phyloP scores from a whole-genome alignment of 2,797 vertebrate species.

The Eptatretus atami region DNA sequence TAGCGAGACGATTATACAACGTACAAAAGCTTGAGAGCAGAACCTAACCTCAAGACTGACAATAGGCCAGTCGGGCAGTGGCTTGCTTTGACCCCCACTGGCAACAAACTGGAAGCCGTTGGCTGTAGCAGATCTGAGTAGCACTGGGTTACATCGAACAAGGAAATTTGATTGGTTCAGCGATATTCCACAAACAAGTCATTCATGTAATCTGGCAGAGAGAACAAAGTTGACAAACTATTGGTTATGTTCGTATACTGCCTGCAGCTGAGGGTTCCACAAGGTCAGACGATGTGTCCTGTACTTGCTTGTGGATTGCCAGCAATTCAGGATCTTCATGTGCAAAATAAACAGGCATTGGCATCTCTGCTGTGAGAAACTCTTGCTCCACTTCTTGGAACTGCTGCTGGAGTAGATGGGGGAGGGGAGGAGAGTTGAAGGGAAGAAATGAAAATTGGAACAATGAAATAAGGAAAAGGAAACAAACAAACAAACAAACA shows the following conservation, averaged over 20 bases:
- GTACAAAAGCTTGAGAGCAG: too few relatives aligned
- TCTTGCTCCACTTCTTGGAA: slow-evolving; percentile 96
- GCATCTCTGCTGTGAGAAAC: slow-evolving; percentile 76
- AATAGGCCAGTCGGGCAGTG: slow-evolving; percentile 74
- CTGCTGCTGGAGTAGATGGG: slow-evolving; percentile 22
- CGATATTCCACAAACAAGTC: background rate
- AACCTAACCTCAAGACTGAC: slow-evolving; percentile 55
- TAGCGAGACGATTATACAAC: too few relatives aligned
- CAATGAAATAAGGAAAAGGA: slow-evolving; percentile 1
- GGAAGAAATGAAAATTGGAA: background rate
- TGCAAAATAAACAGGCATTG: slow-evolving; percentile 78
- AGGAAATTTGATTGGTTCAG: background rate
- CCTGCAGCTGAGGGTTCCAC: slow-evolving; percentile 61
- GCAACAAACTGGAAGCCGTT: slow-evolving; percentile 98
- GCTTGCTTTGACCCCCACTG: slow-evolving; percentile 81
- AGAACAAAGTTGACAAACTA: background rate
- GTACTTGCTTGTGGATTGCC: slow-evolving; percentile 71
- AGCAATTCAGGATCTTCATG: slow-evolving; percentile 70
- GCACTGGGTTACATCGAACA: slow-evolving; percentile 18
- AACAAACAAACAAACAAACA: too few relatives aligned
- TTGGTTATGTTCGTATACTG: slow-evolving; percentile 19
- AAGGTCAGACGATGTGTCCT: slow-evolving; percentile 52
- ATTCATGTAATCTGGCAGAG: background rate
- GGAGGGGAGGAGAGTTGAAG: slow-evolving; percentile 4
- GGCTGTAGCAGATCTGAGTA: slow-evolving; percentile 74